Conservation (phyloP, 2,888 invertebrate genomes). For the Drosophila trichaetosa region DNA sequence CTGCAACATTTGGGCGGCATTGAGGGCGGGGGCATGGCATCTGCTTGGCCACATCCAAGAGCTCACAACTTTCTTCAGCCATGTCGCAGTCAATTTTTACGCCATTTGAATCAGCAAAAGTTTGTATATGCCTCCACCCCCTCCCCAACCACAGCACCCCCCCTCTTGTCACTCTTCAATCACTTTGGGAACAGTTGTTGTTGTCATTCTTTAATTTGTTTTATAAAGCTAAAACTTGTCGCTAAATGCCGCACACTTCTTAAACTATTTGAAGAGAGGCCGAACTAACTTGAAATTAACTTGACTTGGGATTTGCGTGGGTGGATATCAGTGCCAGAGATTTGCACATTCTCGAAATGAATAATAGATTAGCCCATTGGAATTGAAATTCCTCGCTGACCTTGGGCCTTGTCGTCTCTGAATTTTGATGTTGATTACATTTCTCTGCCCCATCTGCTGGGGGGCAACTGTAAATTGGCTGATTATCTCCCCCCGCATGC, state of each 20-base stretch:
- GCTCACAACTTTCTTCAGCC: constrained; percentile 57
- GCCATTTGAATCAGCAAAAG: constrained; percentile 75
- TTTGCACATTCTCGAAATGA: constrained; percentile 35
- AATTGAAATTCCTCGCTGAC: constrained; percentile 67
- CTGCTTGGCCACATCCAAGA: constrained; percentile 52
- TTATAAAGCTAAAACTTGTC: constrained; percentile 61
- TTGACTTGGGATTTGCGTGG: constrained; percentile 30
- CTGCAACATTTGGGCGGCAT: constrained; percentile 51
- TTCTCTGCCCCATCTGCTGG: constrained; percentile 17
- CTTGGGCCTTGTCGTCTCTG: constrained; percentile 55
- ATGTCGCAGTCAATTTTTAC: constrained; percentile 71
- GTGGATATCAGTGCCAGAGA: background rate
- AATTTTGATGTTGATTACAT: constrained; percentile 68
- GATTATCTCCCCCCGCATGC: constrained; percentile 41
- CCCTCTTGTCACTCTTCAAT: background rate
- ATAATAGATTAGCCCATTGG: constrained; percentile 64
- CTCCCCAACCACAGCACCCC: background rate
- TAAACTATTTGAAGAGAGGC: background rate
- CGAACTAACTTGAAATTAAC: constrained; percentile 37
- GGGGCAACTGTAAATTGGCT: constrained; percentile 56
- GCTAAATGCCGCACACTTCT: constrained; percentile 26
- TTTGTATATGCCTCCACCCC: constrained; percentile 57
- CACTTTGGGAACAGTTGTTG: constrained; percentile 27
- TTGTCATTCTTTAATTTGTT: constrained; percentile 58
- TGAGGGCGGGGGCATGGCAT: constrained; percentile 51